Base-by-base conservation (phyloP, 2,797 vertebrate species). In the Xenops minutus region DNA sequence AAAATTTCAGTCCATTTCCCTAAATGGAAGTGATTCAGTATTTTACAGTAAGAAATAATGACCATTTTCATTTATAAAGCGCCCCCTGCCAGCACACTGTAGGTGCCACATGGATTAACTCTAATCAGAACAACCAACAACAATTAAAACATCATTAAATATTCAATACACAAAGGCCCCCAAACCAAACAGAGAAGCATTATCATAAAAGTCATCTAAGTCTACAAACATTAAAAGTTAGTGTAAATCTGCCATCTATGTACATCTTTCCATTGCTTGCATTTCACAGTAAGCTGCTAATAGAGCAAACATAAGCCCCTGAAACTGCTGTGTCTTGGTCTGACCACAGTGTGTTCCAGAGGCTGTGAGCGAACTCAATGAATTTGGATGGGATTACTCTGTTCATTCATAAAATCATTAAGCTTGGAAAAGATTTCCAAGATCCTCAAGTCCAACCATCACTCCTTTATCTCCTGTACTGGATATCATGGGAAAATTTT, bases 91-190 rank as follows among this genome's bases (percentile, higher is more conserved):
- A 92, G 72, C 76, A 44, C 75, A 36, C 84, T 83, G 58, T 85
- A 84, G 89, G 86, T 88, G 91, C 68, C 86, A 94, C 93, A 49
- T 37, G 52, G 78, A 95, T 92, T 92, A 96, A 85, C 67, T 93
- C 85, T 92, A 85, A 93, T 96, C 91, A 68, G 89, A 96, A 68
- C 66, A 85, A 95, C 22, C 55, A 95, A 66, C 82, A 93, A 85
- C 79, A 92, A 96, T 96, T 96, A 96, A 96, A 97, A 68, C 17
- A 41, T 51, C 72, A 93, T 95, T 88, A 93, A 93, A 95, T 89
- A 93, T 93, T 94, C 89, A 95, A 39, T 71, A 82, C 66, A 88
- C 21, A 92, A 81, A 86, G 58, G 4, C 36, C 64, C 62, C 34
- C 34, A 89, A 93, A 93, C 39, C 51, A 95, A 96, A 96, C 68